Evolutionary conservation across 2,888 invertebrate species (phyloP).

Genomic region (Zele albiditarsus): DNA sequence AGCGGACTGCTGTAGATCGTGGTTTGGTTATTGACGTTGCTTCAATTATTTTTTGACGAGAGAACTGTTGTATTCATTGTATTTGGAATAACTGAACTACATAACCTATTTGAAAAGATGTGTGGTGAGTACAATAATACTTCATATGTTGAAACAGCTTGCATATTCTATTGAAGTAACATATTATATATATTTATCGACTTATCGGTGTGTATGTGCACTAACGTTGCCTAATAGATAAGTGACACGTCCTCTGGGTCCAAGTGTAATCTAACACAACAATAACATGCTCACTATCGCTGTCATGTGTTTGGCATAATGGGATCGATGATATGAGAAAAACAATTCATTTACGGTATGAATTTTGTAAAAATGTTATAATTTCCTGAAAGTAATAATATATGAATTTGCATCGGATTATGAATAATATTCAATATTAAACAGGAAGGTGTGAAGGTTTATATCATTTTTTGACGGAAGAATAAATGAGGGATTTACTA

Average conservation of each 20-base stretch:
- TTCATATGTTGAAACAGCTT: not conserved
- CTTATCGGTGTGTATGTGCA: not conserved
- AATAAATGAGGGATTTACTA: no score
- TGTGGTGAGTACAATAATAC: slow-evolving; percentile 44
- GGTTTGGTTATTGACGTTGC: slow-evolving; percentile 8
- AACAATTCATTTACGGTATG: not conserved
- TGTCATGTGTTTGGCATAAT: not conserved
- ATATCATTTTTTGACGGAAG: no score
- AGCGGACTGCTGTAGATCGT: slow-evolving; percentile 44
- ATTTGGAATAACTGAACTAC: not conserved
- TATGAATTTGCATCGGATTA: no score
- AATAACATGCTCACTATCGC: not conserved
- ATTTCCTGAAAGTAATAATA: no score
- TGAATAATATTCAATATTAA: no score
- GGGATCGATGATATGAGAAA: no score
- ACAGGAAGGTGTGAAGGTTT: no score
- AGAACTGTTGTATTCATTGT: slow-evolving; percentile 9
- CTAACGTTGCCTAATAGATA: not conserved
- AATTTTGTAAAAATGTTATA: no score
- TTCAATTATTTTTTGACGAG: not conserved
- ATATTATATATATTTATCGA: not conserved
- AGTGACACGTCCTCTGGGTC: slow-evolving; percentile 1
- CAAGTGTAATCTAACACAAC: not conserved
- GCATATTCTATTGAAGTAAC: not conserved
- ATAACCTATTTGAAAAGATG: slow-evolving; percentile 39